Evolutionary conservation across 2,888 invertebrate species (phyloP), one percentile per base, ranked within the genome.

Genomic region (Eupithecia subumbrata): DNA sequence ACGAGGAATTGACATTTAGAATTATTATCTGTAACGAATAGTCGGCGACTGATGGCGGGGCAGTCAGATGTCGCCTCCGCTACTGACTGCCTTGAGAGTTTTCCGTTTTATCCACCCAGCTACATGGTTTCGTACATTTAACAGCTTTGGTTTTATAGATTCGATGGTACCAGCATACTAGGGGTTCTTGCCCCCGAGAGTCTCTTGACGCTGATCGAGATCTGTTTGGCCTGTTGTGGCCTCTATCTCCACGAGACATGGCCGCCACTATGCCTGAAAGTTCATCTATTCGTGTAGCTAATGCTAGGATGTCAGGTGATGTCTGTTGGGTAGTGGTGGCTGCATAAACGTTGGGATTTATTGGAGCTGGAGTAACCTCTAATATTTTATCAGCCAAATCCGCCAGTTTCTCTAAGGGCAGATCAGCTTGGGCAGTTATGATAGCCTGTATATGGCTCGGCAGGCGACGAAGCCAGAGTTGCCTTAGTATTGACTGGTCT

Each of bases 121-220:
- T 64, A 60, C 76, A 84, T 69, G 82, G 78, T 72, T 78, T 79
- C 5, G 79, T 82, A 45, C 80, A 81, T 60, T 78, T 74, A 0
- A 63, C 72, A 2, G 72, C 73, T 37, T 71, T 40, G 5, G 40
- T 25, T 9, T 16, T 37, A 16, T 43, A 71, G 2, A 1, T 43
- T 5, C 22, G 30, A 30, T 71, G 63, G 45, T 71, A 71, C 64
- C 71, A 71, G 30, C 71, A 71, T 9, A 43, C 2, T 7, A 40
- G 22, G 8, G 71, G 71, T 25, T 43, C 60, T 40, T 9, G 30
- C 5, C 34, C 25, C 16, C 16, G 64, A 34, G 64, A 64, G 18
- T 64, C 25, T 16, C 64, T 1, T 34, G 64, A 34, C 11, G 25
- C 22, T 60, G 60, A 60, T 14, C 60, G 22, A 30, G 60, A 60